phyloP scores from a whole-genome alignment of 2,888 invertebrate species.

The Stenolophus ochropezus region DNA sequence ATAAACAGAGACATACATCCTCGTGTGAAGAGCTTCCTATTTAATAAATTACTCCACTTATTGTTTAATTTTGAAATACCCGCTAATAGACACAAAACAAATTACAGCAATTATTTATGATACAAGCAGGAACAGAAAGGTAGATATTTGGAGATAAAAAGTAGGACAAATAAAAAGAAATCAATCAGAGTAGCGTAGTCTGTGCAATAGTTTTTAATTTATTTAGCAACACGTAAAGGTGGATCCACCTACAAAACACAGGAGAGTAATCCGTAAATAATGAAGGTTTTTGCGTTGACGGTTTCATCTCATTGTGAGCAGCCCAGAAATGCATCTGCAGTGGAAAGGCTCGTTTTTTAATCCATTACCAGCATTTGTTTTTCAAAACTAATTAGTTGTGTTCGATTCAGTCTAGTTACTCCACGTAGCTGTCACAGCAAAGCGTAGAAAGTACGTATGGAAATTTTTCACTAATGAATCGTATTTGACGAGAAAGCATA shows the following conservation, averaged over 20 bases:
- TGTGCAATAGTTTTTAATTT: not conserved
- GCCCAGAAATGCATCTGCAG: not conserved
- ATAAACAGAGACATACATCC: not conserved
- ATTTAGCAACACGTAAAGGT: not conserved
- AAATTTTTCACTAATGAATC: constrained; percentile 16
- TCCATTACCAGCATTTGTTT: constrained; percentile 6
- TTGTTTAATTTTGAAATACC: constrained; percentile 14
- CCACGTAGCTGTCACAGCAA: not conserved
- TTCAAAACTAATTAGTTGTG: constrained; percentile 23
- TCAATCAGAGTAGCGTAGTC: not conserved
- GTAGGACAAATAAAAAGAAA: constrained; percentile 4
- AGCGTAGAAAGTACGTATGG: constrained; percentile 13
- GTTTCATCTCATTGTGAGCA: constrained; percentile 5
- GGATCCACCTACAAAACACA: not conserved
- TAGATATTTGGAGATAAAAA: constrained; percentile 15
- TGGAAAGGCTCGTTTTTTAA: constrained; percentile 5
- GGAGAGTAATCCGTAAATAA: constrained; percentile 30
- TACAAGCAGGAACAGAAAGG: constrained; percentile 29
- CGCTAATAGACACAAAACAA: constrained; percentile 6
- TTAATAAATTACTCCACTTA: constrained; percentile 21
- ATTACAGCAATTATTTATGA: constrained; percentile 18
- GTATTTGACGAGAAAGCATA: constrained; percentile 38
- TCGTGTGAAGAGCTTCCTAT: constrained; percentile 5
- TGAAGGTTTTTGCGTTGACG: constrained; percentile 9
- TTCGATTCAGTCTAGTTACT: constrained; percentile 34